phyloP scores from a whole-genome alignment of 2,797 vertebrate species.

The Smutsia gigantea region DNA sequence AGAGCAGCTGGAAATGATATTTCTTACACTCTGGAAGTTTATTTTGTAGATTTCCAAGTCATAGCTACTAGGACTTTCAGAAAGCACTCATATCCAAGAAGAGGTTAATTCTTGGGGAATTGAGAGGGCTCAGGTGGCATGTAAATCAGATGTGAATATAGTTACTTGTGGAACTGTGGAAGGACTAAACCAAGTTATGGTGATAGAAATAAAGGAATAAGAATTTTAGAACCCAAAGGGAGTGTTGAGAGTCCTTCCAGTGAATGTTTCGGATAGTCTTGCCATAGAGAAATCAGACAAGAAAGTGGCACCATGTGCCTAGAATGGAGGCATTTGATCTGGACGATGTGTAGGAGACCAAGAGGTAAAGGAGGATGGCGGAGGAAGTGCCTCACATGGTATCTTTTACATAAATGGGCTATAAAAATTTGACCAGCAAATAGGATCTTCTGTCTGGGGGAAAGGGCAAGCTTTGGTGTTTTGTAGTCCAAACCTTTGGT shows the following conservation, averaged over 20 bases:
- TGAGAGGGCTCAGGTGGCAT: neutral
- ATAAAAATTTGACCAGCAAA: neutral
- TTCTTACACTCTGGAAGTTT: conserved; percentile 9
- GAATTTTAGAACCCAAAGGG: neutral
- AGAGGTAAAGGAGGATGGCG: neutral
- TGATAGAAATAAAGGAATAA: neutral
- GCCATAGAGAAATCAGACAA: neutral
- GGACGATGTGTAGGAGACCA: neutral
- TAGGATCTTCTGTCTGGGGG: neutral
- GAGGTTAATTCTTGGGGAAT: neutral
- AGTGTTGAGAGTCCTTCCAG: neutral
- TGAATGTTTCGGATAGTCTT: neutral
- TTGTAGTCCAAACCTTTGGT: too few relatives aligned
- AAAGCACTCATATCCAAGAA: neutral
- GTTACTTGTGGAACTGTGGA: neutral
- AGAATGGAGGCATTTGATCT: too few relatives aligned
- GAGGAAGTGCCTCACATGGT: neutral
- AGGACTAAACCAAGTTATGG: neutral
- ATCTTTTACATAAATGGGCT: too few relatives aligned
- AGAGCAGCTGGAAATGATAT: neutral
- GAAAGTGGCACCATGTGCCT: neutral
- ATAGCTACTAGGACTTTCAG: neutral
- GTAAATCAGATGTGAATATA: neutral
- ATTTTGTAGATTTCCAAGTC: conserved; percentile 14
- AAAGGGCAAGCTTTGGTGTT: too few relatives aligned